Base-by-base conservation (phyloP, 1,140 invertebrate genomes). In the Ruditapes philippinarum region DNA sequence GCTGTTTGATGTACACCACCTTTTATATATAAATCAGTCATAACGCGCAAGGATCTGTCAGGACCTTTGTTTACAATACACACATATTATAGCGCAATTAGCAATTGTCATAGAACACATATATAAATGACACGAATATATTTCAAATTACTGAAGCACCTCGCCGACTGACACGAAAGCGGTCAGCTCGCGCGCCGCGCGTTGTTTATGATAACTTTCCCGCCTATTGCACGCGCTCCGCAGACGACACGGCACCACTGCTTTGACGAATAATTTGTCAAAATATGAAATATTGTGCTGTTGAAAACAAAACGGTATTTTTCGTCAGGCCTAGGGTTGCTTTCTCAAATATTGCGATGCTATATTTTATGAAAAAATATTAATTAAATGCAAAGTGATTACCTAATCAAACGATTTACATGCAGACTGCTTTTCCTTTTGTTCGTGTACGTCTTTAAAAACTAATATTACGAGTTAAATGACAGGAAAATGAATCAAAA, bases 71-170 rank as follows among this genome's bases (percentile, higher is more conserved):
- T 38, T 38, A 70, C 36, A 40, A 38, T 70, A 70, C 65, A n/a
- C 65, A 38, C 36, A 22, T 70, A 70, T 70, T 2, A 70, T 70
- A 70, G 1, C 4, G 65, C 65, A 70, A 70, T 70, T 70, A 70
- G 65, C 65, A 70, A 70, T 70, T 70, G 65, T 70, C 65, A 70
- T 17, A 70, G 65, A 70, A 70, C 36, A 70, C 33, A 38, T 62
- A 70, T 38, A 40, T 70, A 38, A 70, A 70, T 70, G 65, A 70
- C 65, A 70, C 17, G 3, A 70, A 40, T 70, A 70, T 70, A 70
- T 70, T 28, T 70, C 65, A 70, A 70, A 40, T 19, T 14, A 38
- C 11, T 36, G 65, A 70, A 38, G 65, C 65, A 70, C 31, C 22
- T 11, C 65, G 22, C n/a, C 33, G 33, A n/a, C 3, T 70, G 65